phyloP scores from a whole-genome alignment of 2,113 vertebrate species.

The Oxyura jamaicensis region DNA sequence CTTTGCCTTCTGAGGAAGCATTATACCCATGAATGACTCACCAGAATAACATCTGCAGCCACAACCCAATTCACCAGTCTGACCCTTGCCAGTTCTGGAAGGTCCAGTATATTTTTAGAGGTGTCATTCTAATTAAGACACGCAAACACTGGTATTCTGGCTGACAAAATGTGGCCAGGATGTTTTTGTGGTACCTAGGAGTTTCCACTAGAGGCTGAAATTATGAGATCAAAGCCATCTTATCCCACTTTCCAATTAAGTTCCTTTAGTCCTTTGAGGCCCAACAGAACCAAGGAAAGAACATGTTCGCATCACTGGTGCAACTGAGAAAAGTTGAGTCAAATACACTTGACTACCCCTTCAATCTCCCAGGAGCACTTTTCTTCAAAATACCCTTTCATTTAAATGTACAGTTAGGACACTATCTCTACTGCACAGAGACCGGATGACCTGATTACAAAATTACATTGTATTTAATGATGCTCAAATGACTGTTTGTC shows the following conservation, averaged over 20 bases:
- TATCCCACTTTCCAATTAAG: not conserved
- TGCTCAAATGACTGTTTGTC: not conserved
- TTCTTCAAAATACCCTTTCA: not conserved
- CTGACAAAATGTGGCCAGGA: not conserved
- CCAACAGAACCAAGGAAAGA: not conserved
- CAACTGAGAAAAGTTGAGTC: not conserved
- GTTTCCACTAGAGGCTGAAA: not conserved
- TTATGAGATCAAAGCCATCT: not conserved
- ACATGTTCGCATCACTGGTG: not conserved
- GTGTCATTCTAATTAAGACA: not conserved
- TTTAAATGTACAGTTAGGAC: not conserved
- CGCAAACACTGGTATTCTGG: not conserved
- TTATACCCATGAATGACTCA: not conserved
- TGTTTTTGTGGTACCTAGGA: not conserved
- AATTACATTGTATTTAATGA: not conserved
- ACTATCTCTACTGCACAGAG: not conserved
- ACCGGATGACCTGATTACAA: not conserved
- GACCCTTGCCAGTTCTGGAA: not conserved
- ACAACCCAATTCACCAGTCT: not conserved
- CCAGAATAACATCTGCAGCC: not conserved
- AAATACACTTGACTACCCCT: not conserved
- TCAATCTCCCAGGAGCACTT: not conserved
- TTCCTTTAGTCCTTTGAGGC: not conserved
- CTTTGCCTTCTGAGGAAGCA: not conserved
- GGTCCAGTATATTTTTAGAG: not conserved